Percentiles rank a stretch among this genome's conserved stretches.
These are phyloP conservation scores for Pogonophryne albipinna DNA, from an alignment of 2,797 vertebrate genomes.

Conservation along the genomic window DNA sequence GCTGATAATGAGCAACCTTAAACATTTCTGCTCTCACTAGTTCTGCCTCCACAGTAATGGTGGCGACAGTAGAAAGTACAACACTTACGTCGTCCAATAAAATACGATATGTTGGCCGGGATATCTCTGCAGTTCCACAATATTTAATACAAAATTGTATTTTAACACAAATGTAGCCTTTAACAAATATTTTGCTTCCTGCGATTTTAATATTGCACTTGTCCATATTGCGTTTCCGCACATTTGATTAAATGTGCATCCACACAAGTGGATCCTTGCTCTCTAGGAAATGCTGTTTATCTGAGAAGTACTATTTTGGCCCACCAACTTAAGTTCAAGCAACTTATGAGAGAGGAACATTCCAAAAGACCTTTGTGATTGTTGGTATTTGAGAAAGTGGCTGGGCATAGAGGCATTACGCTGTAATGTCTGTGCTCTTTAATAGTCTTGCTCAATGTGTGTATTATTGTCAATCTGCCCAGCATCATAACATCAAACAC, in stretches of 20 bases:
- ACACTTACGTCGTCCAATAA: neutral
- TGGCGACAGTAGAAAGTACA: neutral
- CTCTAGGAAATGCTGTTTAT: constrained; percentile 7
- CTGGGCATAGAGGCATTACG: constrained; percentile 24
- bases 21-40: neutral
- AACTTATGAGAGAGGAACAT: neutral
- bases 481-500: constrained; percentile 42
- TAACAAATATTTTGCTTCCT: too few species aligned
- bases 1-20: neutral
- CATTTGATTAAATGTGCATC: too few species aligned
- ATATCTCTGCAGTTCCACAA: too few species aligned
- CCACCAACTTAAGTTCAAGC: neutral
- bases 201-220: too few species aligned
- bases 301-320: constrained; percentile 1
- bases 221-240: too few species aligned
- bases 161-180: too few species aligned
- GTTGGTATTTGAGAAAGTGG: constrained; percentile 32
- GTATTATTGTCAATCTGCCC: constrained; percentile 35
- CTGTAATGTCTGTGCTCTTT: constrained; percentile 43
- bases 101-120: neutral
- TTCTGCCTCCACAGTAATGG: neutral
- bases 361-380: constrained; percentile 25
- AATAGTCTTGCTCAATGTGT: constrained; percentile 47
- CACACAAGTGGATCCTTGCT: neutral
- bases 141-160: too few species aligned